These are phyloP conservation scores for Centropus bengalensis DNA, from an alignment of 2,113 vertebrate genomes.

Conservation along the genomic window DNA sequence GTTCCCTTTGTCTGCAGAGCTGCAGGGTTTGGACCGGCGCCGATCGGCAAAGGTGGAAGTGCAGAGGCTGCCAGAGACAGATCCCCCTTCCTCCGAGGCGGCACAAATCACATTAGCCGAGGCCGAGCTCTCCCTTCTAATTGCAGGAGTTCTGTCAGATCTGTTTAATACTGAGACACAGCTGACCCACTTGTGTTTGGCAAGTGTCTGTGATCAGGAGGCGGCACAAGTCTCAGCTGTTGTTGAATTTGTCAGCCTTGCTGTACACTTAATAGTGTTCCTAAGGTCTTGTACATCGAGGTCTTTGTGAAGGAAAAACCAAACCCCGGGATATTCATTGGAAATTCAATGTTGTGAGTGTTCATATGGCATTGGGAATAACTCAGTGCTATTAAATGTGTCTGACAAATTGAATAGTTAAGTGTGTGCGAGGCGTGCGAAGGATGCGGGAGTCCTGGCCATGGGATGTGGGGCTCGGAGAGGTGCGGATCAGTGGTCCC, in stretches of 20 bases:
- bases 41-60: not conserved
- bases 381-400: not conserved
- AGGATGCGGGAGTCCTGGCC: not conserved
- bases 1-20: not conserved
- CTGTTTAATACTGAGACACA: slow-evolving; percentile 5
- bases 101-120: slow-evolving; percentile 47
- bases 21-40: not conserved
- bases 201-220: not conserved
- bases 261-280: not conserved
- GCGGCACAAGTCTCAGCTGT: not conserved
- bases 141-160: slow-evolving; percentile 41
- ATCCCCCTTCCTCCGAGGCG: slow-evolving; percentile 17
- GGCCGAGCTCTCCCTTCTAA: slow-evolving; percentile 9
- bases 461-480: not conserved
- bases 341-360: not conserved
- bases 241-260: not conserved
- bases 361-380: not conserved
- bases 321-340: not conserved
- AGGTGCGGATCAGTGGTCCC: not conserved
- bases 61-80: not conserved
- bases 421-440: not conserved
- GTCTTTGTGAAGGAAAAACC: not conserved
- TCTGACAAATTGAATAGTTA: not conserved
- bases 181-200: slow-evolving; percentile 24
- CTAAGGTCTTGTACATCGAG: not conserved